Evolutionary conservation across 2,113 vertebrate genomes (phyloP), one percentile per base, ranked within the genome.

Genomic region (Terrapene triunguis): DNA sequence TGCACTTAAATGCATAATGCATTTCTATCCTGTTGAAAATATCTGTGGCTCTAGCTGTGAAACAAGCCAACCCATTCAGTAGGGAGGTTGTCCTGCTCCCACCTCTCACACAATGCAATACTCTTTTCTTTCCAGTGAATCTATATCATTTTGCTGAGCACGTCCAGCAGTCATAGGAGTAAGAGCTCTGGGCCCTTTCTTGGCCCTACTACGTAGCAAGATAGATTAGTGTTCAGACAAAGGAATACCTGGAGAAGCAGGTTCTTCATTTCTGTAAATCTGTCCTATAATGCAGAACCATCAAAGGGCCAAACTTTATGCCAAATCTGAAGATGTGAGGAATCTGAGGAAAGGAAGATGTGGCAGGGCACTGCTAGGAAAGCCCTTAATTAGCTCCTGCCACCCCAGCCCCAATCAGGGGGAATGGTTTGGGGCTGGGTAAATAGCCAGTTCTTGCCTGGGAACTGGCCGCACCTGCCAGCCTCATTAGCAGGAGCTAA

Each of bases 1-100:
- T 83, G 92, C 90, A 76, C 93, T 97, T 89, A 92, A 59, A 94
- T n/a, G n/a, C n/a, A n/a, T n/a, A n/a, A n/a, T n/a, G n/a, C n/a
- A n/a, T n/a, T n/a, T 85, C 81, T 79, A 84, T 88, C 81, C 81
- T 83, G 83, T 65, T 89, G 90, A 38, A 97, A 96, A 94, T 87
- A 93, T 74, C 89, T 95, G 90, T 47, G 82, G 85, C 48, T 95
- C 35, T 93, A 93, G 78, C 96, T 95, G 94, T 76, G 92, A 94
- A 93, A 89, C 80, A 92, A 91, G 62, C 82, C 89, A 92, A 44
- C 84, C 92, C 83, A 92, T 90, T 87, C 92, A 93, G 82, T 85
- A 80, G 42, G 51, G 92, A 0, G 0, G 57, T 42, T 87, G 78
- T 47, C 89, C 85, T 85, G 80, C 89, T 97, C 83, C 87, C 22